phyloP scores from a whole-genome alignment of 2,888 invertebrate species.

The Agrochola macilenta region DNA sequence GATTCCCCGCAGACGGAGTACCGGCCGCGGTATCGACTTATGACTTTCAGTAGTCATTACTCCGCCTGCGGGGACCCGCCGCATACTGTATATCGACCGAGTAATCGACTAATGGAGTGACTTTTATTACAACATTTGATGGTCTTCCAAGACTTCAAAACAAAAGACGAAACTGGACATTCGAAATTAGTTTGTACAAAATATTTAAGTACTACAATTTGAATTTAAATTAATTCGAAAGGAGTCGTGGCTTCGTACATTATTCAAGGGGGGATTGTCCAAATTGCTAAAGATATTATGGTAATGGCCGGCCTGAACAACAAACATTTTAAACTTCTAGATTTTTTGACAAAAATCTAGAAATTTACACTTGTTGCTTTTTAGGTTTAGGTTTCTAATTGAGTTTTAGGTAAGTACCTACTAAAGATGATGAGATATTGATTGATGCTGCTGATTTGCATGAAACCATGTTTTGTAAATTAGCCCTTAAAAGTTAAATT shows the following conservation, averaged over 20 bases:
- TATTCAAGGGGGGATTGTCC: slow-evolving; percentile 19
- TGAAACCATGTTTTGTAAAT: background rate
- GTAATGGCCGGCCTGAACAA: slow-evolving; percentile 24
- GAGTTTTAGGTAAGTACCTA: background rate
- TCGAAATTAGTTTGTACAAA: slow-evolving; percentile 12
- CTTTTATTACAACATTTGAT: background rate
- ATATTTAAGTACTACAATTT: background rate
- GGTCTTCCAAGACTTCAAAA: background rate
- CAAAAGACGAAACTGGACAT: no score
- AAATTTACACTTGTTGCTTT: background rate
- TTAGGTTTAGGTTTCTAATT: background rate
- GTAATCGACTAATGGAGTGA: no score
- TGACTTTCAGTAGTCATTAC: no score
- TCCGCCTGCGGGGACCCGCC: no score
- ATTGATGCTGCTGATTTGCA: background rate
- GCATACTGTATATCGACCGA: no score
- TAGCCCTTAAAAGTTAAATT: background rate
- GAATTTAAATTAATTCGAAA: background rate
- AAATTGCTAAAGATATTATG: slow-evolving; percentile 40
- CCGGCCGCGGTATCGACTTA: no score
- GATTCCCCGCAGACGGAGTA: no score
- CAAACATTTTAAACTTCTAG: slow-evolving; percentile 27
- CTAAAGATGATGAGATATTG: background rate
- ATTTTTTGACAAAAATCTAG: slow-evolving; percentile 23
- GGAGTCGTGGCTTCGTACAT: slow-evolving; percentile 10